Percentiles rank a stretch among this genome's conserved stretches.
Conservation (phyloP, 2,113 vertebrate species). For the Rhegmatorhina hoffmannsi region DNA sequence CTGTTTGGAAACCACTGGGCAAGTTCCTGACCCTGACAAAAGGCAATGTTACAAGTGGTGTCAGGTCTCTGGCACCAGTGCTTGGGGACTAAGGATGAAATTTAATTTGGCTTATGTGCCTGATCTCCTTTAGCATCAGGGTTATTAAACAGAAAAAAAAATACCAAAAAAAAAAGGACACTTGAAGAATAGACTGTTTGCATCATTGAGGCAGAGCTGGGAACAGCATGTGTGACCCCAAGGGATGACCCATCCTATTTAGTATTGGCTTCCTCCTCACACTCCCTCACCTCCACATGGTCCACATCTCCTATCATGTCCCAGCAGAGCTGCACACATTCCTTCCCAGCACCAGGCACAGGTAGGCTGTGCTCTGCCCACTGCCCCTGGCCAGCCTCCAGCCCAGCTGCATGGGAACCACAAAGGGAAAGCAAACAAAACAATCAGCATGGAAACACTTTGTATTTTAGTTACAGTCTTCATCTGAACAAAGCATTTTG, state of each 20-base stretch:
- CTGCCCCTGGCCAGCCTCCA: neutral
- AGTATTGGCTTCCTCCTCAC: neutral
- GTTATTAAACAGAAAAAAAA: neutral
- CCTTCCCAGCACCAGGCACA: rapidly evolving
- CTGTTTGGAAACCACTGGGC: neutral
- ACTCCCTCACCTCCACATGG: neutral
- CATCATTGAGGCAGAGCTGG: neutral
- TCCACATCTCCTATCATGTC: neutral
- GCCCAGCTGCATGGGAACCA: neutral
- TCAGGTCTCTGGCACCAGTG: neutral
- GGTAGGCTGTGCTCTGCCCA: rapidly evolving
- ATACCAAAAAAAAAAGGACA: neutral
- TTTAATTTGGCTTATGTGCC: neutral
- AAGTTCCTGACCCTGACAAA: neutral
- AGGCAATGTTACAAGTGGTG: neutral
- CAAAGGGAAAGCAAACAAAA: neutral
- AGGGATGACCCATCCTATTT: rapidly evolving
- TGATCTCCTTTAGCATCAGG: neutral
- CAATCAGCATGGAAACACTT: neutral
- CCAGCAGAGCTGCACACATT: neutral
- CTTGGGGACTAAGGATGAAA: neutral
- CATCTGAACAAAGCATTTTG: neutral
- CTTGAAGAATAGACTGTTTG: neutral
- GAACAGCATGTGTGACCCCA: neutral
- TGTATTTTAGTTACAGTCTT: neutral